Evolutionary conservation across 2,888 invertebrate species (phyloP).

Genomic region (Ectemnius continuus): DNA sequence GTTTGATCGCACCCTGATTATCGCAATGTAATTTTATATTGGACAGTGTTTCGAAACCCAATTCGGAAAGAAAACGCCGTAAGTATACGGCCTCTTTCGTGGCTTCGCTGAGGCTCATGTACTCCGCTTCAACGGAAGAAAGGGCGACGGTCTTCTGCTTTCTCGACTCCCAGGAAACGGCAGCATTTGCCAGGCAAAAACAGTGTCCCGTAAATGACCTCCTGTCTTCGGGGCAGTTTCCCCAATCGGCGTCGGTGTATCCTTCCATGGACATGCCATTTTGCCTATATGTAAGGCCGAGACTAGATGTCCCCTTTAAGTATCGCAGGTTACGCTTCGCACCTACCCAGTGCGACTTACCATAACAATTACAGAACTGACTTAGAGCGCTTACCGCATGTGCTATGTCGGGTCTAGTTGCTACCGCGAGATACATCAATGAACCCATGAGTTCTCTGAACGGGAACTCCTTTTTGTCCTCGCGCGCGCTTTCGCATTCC

Average conservation of each 20-base stretch:
- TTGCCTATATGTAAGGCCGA: slow-evolving; percentile 7
- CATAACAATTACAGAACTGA: slow-evolving; percentile 25
- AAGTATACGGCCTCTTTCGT: slow-evolving; percentile 12
- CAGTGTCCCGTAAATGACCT: slow-evolving; percentile 5
- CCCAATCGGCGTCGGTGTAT: slow-evolving; percentile 24
- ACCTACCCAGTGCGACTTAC: slow-evolving; percentile 1
- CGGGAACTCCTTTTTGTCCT: neutral
- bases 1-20: slow-evolving; percentile 15
- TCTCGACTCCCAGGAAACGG: slow-evolving; percentile 14
- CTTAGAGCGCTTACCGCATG: slow-evolving; percentile 42
- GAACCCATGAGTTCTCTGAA: neutral
- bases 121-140: slow-evolving; percentile 19
- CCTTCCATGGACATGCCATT: neutral
- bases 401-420: slow-evolving; percentile 41
- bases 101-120: slow-evolving; percentile 15
- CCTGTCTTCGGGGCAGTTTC: neutral
- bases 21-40: slow-evolving; percentile 4
- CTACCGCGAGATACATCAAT: slow-evolving; percentile 1
- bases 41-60: neutral
- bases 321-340: slow-evolving; percentile 20
- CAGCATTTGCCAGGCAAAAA: neutral
- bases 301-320: slow-evolving; percentile 4
- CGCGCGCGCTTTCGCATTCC: neutral
- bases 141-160: slow-evolving; percentile 15
- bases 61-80: slow-evolving; percentile 14